Evolutionary conservation across 2,797 vertebrate species (phyloP).

Genomic region (Rhincodon typus): DNA sequence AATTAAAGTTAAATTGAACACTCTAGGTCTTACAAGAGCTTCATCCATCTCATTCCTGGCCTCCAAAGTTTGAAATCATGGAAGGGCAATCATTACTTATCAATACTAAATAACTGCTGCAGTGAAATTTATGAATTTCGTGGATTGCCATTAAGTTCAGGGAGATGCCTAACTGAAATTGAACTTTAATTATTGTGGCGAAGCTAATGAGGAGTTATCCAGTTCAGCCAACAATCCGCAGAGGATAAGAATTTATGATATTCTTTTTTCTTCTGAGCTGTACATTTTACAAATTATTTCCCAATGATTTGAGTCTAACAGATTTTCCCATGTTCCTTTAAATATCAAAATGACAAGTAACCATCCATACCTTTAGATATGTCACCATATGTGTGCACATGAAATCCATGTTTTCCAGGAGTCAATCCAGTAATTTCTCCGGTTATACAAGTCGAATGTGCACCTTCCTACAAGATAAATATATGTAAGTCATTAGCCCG

Average conservation of each 20-base stretch:
- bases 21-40: background rate
- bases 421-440: constrained; percentile 29
- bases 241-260: background rate
- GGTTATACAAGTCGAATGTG: background rate
- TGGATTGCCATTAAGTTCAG: background rate
- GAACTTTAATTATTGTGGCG: background rate
- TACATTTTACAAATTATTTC: background rate
- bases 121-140: background rate
- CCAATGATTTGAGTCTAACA: background rate
- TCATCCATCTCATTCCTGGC: background rate
- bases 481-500: background rate
- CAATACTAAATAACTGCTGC: background rate
- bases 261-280: background rate
- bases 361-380: constrained; percentile 20
- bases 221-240: background rate
- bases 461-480: constrained; percentile 31
- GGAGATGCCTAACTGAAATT: background rate
- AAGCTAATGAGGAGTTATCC: too few species aligned
- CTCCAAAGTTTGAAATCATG: background rate
- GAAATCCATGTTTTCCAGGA: constrained; percentile 32
- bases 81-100: background rate
- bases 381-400: constrained; percentile 19
- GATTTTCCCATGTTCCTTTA: background rate
- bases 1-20: too few species aligned
- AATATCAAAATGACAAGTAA: background rate